phyloP scores from a whole-genome alignment of 2,888 invertebrate genomes.

The Lasioglossum leucozonium region DNA sequence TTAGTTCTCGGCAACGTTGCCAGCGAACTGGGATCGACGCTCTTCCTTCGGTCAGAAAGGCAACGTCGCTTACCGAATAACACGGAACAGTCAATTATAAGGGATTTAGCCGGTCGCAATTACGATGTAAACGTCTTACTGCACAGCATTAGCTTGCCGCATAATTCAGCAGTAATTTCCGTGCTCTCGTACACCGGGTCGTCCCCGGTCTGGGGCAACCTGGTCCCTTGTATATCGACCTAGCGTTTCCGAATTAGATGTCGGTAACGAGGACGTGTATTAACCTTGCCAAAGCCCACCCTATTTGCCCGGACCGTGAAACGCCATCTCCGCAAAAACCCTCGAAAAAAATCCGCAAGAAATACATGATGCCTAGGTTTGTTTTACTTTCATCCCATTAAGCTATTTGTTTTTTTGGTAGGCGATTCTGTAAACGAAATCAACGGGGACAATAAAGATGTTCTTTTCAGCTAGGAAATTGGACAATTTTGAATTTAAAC shows the following conservation, averaged over 20 bases:
- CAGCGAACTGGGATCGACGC: background rate
- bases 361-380: too few species aligned
- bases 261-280: background rate
- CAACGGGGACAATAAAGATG: too few species aligned
- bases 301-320: background rate
- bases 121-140: constrained; percentile 63
- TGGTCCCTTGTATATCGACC: background rate
- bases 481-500: too few species aligned
- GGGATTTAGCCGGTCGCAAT: constrained; percentile 53
- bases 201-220: background rate
- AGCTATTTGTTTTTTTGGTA: too few species aligned
- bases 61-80: constrained; percentile 25
- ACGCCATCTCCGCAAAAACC: background rate
- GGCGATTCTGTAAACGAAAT: too few species aligned
- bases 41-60: background rate
- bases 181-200: constrained; percentile 11
- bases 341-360: background rate
- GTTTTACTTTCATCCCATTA: too few species aligned
- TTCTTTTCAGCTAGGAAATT: too few species aligned
- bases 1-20: background rate
- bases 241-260: background rate
- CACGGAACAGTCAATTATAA: constrained; percentile 42
- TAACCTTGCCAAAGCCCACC: background rate
- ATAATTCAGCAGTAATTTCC: constrained; percentile 66
- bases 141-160: constrained; percentile 51